Evolutionary conservation across 2,797 vertebrate genomes (phyloP), one percentile per base, ranked within the genome.

Genomic region (Glyptemys insculpta): DNA sequence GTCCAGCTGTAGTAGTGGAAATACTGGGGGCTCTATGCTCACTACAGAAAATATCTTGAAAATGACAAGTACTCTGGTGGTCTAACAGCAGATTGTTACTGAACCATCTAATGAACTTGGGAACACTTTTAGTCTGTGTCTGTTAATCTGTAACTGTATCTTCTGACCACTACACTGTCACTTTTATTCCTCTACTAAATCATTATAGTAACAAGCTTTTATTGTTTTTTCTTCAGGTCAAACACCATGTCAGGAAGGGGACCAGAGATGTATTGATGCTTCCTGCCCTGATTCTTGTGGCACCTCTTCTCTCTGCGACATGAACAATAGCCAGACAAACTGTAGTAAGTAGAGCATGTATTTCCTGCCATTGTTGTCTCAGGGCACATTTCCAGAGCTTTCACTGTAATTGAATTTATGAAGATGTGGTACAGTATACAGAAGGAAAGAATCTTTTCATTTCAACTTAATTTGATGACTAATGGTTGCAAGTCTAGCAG

Each of bases 341-440:
- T 99, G 99, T 96, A 99, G 99, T 99, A 98, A 99, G 99, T 99
- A 95, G 80, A 65, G 53, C 37, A 80, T 21, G 16, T 90, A 89
- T 88, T 93, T 89, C 12, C 14, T 53, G 44, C 14, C 80, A 49
- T 93, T 59, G 47, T 47, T 23, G 2, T 15, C 52, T 82, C 76
- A 79, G 57, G 37, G 8, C 57, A 16, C 23, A 34, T 90, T 76
- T 59, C 86, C 80, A 34, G n/a, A n/a, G 34, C 81, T 81, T 88
- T 5, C 65, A 82, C 85, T 56, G 65, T n/a, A 41, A 11, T 47
- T 76, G 57, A 74, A 85, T 57, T 88, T 85, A 89, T 62, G 59
- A 85, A 74, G 9, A 82, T 81, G 14, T 47, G 83, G 78, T 72
- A 44, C 95, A 96, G 91, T 50, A 85, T 47, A 59, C 37, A 52